Evolutionary conservation across 2,113 vertebrate genomes (phyloP), one percentile per base, ranked within the genome.

Genomic region (Okapia johnstoni): DNA sequence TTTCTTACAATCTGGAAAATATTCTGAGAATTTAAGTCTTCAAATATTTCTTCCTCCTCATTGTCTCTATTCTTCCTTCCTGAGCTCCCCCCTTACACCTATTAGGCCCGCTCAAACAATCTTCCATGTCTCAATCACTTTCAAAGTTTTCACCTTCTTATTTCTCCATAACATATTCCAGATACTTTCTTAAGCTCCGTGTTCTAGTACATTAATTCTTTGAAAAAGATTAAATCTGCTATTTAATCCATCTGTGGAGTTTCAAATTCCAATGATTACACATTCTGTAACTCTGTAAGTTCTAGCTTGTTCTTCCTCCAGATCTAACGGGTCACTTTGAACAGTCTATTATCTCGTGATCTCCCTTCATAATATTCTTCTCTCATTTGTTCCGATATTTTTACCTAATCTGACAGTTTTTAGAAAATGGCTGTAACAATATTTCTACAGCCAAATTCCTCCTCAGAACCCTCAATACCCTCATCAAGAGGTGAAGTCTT

Each of bases 1-100:
- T 92, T 95, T 84, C 25, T 96, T 14, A 70, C 4, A 90, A 48
- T n/a, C 46, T 94, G 90, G 61, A 86, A 94, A 88, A 63, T 93
- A 79, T 61, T 81, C 52, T 46, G 90, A 50, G 57, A 21, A 33
- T 85, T 48, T 81, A 85, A 15, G 15, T 90, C 11, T 94, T 96
- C 85, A 88, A 86, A 73, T 92, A 85, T 46, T 92, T 93, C 43
- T 96, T 93, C 36, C 28, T 17, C n/a, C 6, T 33, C 26, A 23
- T 5, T 61, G 52, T 55, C 36, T 87, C 46, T 52, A 4, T n/a
- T 50, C 77, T 70, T 63, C 21, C 6, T 63, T 25, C 55, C 46
- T 57, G 50, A 86, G 21, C 66, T 2, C 48, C 30, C 7, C 17
- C 26, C 36, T 46, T 54, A 36, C 0, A 46, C 16, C 30, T 48